Percentiles rank a stretch among this genome's conserved stretches.
These are phyloP conservation scores for Calephelis perditalis DNA, from an alignment of 2,888 invertebrate genomes.

Conservation along the genomic window DNA sequence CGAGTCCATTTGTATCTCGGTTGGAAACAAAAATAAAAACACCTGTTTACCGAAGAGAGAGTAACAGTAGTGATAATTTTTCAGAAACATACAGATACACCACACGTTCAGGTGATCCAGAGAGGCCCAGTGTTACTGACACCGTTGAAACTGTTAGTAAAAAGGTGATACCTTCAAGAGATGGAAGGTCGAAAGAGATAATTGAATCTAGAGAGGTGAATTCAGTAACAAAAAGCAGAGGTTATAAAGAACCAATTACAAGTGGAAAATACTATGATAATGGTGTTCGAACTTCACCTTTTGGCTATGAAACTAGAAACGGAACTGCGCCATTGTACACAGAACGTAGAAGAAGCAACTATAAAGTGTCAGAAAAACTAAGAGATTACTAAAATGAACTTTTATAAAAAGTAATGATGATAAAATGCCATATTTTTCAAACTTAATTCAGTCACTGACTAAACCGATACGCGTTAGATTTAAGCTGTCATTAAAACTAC, in stretches of 20 bases:
- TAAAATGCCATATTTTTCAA: constrained; percentile 36
- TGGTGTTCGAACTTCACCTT: constrained; percentile 54
- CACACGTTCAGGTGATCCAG: constrained; percentile 81
- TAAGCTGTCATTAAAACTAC: constrained; percentile 48
- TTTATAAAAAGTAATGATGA: constrained; percentile 10
- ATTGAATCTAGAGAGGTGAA: constrained; percentile 85
- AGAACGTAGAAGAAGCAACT: constrained; percentile 67
- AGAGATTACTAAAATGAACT: constrained; percentile 61
- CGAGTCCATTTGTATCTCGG: constrained; percentile 67
- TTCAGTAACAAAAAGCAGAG: constrained; percentile 82
- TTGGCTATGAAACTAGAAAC: constrained; percentile 56
- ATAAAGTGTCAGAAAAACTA: constrained; percentile 66
- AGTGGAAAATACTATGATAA: constrained; percentile 77
- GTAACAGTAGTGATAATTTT: constrained; percentile 83
- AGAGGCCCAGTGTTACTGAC: constrained; percentile 83
- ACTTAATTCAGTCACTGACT: constrained; percentile 59
- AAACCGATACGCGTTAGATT: constrained; percentile 58
- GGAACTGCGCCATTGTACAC: constrained; percentile 49
- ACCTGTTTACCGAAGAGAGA: constrained; percentile 78
- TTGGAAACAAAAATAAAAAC: constrained; percentile 65
- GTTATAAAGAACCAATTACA: constrained; percentile 68
- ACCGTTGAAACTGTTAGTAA: constrained; percentile 84
- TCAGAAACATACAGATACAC: constrained; percentile 85
- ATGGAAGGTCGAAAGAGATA: constrained; percentile 81
- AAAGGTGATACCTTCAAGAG: constrained; percentile 81